These are phyloP conservation scores for Coptotermes formosanus DNA, from an alignment of 1,140 invertebrate genomes.

Conservation along the genomic window DNA sequence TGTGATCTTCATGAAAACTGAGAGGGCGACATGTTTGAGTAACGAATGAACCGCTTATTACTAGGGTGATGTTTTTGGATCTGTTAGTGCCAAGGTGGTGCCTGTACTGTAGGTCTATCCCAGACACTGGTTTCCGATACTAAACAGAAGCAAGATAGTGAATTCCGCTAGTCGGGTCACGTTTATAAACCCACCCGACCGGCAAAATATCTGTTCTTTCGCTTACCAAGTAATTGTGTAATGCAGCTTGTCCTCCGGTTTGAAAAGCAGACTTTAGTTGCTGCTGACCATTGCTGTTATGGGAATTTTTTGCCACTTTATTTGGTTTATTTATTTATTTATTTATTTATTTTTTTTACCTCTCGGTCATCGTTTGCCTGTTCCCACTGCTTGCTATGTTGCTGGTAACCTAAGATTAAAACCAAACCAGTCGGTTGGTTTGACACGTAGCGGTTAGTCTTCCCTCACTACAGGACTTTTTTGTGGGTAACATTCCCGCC, in stretches of 20 bases:
- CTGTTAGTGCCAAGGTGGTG: background rate
- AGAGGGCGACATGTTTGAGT: background rate
- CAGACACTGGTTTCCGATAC: background rate
- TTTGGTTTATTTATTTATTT: background rate
- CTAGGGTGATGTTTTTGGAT: background rate
- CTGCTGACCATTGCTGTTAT: background rate
- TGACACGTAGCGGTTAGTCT: background rate
- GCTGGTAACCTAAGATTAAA: background rate
- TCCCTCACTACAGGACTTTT: background rate
- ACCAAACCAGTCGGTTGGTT: background rate
- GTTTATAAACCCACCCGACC: background rate
- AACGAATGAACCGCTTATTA: background rate
- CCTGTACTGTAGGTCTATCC: background rate
- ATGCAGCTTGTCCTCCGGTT: background rate
- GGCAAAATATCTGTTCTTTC: constrained; percentile 7
- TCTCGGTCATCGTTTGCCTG: background rate
- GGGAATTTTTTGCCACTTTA: background rate
- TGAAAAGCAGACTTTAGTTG: background rate
- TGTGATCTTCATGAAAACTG: too few relatives aligned
- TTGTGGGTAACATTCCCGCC: background rate
- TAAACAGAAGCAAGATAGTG: background rate
- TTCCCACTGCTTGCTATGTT: background rate
- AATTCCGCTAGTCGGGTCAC: background rate
- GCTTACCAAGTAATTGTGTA: background rate
- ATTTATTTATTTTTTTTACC: background rate